phyloP scores from a whole-genome alignment of 2,113 vertebrate genomes.

The Hyla sarda region DNA sequence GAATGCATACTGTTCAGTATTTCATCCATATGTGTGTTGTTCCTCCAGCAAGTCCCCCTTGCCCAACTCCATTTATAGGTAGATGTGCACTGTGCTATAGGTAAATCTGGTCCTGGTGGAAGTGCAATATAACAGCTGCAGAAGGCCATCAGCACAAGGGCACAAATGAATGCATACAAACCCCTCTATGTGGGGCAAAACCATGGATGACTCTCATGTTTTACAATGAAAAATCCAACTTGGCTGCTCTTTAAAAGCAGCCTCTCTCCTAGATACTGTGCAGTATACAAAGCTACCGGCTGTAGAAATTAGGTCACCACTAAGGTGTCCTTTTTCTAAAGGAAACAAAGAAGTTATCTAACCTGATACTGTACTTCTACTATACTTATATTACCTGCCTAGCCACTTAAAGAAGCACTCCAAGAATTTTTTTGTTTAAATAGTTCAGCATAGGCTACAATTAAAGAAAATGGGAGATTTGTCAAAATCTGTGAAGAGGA shows the following conservation, averaged over 20 bases:
- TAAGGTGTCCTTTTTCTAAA: conserved; percentile 18
- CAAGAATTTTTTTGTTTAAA: background rate
- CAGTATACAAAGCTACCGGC: background rate
- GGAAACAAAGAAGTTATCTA: conserved; percentile 3
- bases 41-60: too few species aligned
- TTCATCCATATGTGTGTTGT: too few species aligned
- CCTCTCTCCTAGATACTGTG: background rate
- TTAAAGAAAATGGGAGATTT: too few species aligned
- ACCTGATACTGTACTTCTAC: background rate
- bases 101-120: too few species aligned
- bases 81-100: too few species aligned
- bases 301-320: conserved; percentile 13
- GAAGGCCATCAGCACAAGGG: too few species aligned
- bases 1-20: too few species aligned
- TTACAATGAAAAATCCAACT: background rate
- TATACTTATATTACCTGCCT: background rate
- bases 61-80: too few species aligned
- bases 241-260: background rate
- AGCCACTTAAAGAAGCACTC: background rate
- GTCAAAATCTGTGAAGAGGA: too few species aligned
- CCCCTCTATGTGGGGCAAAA: background rate
- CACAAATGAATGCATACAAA: background rate
- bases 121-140: too few species aligned
- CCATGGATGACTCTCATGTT: background rate
- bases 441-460: too few species aligned